A percentile compares a stretch with the other conserved stretches of the same genome.
Conservation (phyloP, 2,113 vertebrate genomes). For the Pseudorasbora parva region DNA sequence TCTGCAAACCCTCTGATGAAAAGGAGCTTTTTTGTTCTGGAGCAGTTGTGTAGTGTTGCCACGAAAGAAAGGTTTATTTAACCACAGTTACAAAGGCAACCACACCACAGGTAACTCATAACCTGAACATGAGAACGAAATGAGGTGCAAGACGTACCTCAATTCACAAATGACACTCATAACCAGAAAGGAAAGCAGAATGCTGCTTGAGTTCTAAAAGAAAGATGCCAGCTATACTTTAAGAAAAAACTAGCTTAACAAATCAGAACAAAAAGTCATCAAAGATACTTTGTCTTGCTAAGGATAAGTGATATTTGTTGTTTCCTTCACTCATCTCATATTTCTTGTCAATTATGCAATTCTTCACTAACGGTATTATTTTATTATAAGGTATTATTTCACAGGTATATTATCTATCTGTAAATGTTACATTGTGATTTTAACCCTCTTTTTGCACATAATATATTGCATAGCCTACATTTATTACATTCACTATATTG, state of each 20-base stretch:
- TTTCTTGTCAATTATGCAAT: not conserved
- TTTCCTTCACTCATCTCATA: not conserved
- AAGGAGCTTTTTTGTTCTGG: not conserved
- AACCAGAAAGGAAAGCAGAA: not conserved
- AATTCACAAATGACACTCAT: conserved; percentile 3
- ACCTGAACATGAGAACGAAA: not conserved
- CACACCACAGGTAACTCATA: conserved; percentile 12
- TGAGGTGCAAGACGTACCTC: not conserved
- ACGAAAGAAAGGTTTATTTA: not conserved
- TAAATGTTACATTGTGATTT: no score
- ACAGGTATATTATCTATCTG: no score
- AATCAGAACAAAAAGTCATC: not conserved
- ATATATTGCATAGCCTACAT: no score
- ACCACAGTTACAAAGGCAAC: conserved; percentile 3
- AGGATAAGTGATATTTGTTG: not conserved
- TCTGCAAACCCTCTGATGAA: not conserved
- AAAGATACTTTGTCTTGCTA: not conserved
- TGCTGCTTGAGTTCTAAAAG: not conserved
- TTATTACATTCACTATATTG: no score
- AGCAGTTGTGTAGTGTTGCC: not conserved
- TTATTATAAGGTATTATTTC: no score
- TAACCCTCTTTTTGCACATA: no score
- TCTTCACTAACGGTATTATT: no score
- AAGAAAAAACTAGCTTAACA: not conserved
- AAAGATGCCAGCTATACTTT: not conserved